Evolutionary conservation across 1,140 invertebrate genomes (phyloP), one percentile per base, ranked within the genome.

Genomic region (Agrilus planipennis): DNA sequence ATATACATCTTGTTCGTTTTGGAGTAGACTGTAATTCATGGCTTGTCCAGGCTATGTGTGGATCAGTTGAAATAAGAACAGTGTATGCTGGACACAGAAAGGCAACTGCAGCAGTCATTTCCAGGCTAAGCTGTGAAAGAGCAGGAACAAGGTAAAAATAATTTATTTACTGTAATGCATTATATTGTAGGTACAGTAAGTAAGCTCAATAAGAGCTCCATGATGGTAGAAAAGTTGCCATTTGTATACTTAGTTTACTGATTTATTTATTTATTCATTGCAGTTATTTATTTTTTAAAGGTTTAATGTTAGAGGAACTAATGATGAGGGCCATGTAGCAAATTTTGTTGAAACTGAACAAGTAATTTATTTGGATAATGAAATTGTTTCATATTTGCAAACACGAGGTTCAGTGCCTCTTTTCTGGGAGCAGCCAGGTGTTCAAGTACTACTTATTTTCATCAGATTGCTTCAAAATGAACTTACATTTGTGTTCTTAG

Each of bases 331-430:
- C 0, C 86, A 96, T 71, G 95, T 99, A 22, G 96, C 96, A 2
- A 99, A 99, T 72, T 99, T 99, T 75, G 93, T 98, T 7, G 96
- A 99, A 75, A 99, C 94, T 1, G 96, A 99, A 67, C 96, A 99
- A 70, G 77, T 87, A 1, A 88, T 94, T 44, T 90, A 81, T 57
- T 70, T 97, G 48, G 91, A 97, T 60, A 81, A 86, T 52, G 84
- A 86, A 55, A 71, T 86, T 1, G 75, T 81, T 3, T 88, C 85
- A 9, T 87, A 82, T 57, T 60, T 90, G 4, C 86, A 89, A 63
- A 96, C 89, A 0, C 74, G 95, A 50, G 95, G 95, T 1, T 98
- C 93, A 0, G 91, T 99, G 5, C 94, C 94, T 3, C 64, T 99
- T 7, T 99, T 99, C 66, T 99, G 94, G 91, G 95, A 99, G 63